Percentiles rank a stretch among this genome's conserved stretches.
Evolutionary conservation across 2,797 vertebrate species (phyloP).

Genomic region (Megaceryle alcyon): DNA sequence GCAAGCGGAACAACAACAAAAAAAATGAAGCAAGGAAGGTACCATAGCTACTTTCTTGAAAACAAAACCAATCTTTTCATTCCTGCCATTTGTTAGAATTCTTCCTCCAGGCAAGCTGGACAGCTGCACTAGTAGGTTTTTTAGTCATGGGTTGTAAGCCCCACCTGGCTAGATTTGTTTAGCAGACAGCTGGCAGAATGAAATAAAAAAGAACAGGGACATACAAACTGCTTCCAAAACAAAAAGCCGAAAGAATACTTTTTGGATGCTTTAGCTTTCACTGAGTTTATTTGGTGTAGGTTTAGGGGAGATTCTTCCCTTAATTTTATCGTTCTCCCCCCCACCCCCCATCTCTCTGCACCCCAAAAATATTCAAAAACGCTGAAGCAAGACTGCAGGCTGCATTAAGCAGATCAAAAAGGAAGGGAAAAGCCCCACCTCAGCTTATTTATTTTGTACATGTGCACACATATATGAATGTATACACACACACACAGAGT

Average conservation of each 20-base stretch:
- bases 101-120: conserved; percentile 86
- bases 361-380: background rate
- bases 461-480: background rate
- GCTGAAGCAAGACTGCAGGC: background rate
- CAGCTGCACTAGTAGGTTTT: conserved; percentile 86
- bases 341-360: background rate
- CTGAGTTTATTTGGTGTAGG: conserved; percentile 52
- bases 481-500: background rate
- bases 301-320: background rate
- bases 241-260: conserved; percentile 81
- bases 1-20: conserved; percentile 40
- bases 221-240: conserved; percentile 80
- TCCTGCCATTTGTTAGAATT: conserved; percentile 85
- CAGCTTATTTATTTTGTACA: conserved; percentile 39
- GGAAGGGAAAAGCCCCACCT: conserved; percentile 1
- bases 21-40: conserved; percentile 71
- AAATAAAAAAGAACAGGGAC: conserved; percentile 84
- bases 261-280: conserved; percentile 76
- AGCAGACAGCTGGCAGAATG: conserved; percentile 88
- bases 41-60: conserved; percentile 84
- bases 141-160: conserved; percentile 88
- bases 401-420: conserved; percentile 11
- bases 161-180: conserved; percentile 89
- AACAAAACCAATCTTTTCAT: conserved; percentile 83
- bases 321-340: background rate